Conservation (phyloP, 2,888 invertebrate genomes). For the Clanis bilineata region DNA sequence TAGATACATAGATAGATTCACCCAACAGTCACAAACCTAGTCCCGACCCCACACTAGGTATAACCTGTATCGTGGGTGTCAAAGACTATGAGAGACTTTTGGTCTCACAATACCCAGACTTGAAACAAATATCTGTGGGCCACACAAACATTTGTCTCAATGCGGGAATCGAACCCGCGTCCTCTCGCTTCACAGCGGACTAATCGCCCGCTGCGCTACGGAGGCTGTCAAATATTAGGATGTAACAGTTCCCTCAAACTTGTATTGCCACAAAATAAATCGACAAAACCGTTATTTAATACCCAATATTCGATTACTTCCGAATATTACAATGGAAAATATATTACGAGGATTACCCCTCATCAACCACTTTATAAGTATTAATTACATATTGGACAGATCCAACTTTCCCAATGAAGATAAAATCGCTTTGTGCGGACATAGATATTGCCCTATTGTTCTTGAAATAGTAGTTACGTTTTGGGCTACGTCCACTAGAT, state of each 20-base stretch:
- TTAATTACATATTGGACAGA: conserved; percentile 2
- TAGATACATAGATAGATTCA: no score
- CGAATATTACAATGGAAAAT: not conserved
- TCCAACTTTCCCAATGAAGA: not conserved
- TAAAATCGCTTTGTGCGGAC: not conserved
- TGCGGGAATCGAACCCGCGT: no score
- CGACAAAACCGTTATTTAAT: not conserved
- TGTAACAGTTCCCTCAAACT: not conserved
- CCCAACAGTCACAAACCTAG: no score
- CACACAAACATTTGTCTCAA: no score
- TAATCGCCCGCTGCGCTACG: no score
- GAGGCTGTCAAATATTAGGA: not conserved
- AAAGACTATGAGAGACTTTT: no score
- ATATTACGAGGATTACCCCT: not conserved
- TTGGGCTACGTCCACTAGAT: not conserved
- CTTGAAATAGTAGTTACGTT: not conserved
- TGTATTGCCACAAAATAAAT: not conserved
- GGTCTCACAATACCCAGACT: no score
- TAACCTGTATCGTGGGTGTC: no score
- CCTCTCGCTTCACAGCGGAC: no score
- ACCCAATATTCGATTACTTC: not conserved
- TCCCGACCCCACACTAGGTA: no score
- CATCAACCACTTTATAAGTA: not conserved
- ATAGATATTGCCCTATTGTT: not conserved
- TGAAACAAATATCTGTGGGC: no score